Base-by-base conservation (phyloP, 2,797 vertebrate genomes). In the Decapterus maruadsi region DNA sequence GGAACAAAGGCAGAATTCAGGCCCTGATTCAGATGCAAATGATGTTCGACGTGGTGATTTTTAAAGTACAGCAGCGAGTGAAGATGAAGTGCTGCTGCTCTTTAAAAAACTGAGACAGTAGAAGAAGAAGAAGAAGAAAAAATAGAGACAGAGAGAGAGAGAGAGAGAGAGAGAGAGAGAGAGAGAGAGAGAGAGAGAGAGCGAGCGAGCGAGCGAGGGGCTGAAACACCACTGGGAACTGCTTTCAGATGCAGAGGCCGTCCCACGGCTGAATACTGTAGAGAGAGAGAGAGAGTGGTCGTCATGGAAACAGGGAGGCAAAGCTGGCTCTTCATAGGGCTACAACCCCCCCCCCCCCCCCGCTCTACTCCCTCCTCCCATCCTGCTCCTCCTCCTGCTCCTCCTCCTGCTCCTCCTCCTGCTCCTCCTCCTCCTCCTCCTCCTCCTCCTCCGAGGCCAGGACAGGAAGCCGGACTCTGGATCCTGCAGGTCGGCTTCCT, bases 221-320 rank as follows among this genome's bases (percentile, higher is more conserved):
- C 76, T 77, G 72, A 68, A 69, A 81, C 87, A 79, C 83, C 86
- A 78, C 77, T 79, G 89, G 87, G 89, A 91, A 82, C 88, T 86
- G 86, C 74, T 94, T 94, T 93, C 84, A 90, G 68, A 94, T 94
- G 92, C 94, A 91, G 83, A 91, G 83, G 80, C 84, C 76, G 87
- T 92, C 90, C 90, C 90, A 89, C 79, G 67, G 83, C 86, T 89
- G 87, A 92, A 91, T 88, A 89, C 88, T 90, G 89, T 91, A 26
- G 26, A 26, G 26, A 86, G 84, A 89, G 83, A 26, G 26, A 26
- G 26, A 86, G 84, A 89, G 83, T 63, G 12, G 92, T 92, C 71
- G 90, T 83, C 92, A 94, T 90, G 88, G 94, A 93, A 93, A 94
- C 93, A 86, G 83, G 68, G 85, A 93, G 87, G 87, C 84, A 80